Evolutionary conservation across 2,888 invertebrate species (phyloP), one percentile per base, ranked within the genome.

Genomic region (Cataglyphis albicans): DNA sequence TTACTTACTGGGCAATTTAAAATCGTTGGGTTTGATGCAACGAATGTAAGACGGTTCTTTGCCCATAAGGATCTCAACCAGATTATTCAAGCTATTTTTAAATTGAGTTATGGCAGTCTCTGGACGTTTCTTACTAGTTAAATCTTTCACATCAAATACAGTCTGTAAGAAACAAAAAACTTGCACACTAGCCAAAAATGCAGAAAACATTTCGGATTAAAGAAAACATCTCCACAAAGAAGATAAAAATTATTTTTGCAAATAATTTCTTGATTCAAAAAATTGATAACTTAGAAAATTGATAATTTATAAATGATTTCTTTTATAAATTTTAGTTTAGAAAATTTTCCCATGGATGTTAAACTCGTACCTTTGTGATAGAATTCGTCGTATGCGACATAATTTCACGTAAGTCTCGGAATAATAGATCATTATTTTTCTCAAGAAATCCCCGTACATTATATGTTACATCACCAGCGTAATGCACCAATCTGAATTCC

Each of bases 1-100:
- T 4, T 68, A 86, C 72, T 95, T 92, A 95, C 96, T 96, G 63
- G 98, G 95, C 84, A 95, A 95, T 94, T 98, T 98, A 91, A 96
- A 95, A 92, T 98, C 98, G 92, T 99, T 99, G 3, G 99, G 98
- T 93, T 99, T 99, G 93, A 99, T 98, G 94, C 98, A 99, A 81
- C 99, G 96, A 90, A 99, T 97, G 94, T 99, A 99, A 2, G 98
- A 98, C 0, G 98, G 98, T 93, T 98, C 98, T 95, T 99, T 99
- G 92, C 97, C 97, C 96, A 97, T 97, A n/a, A 99, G 95, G 91
- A 98, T 98, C 78, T 97, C 97, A 96, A 98, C 98, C 55, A 99
- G 95, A 92, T 98, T 97, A 92, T 97, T 97, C 76, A 99, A 95
- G 38, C 98, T 98, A 91, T 96, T 97, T 94, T 98, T 98, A 95